Base-by-base conservation (phyloP, 2,888 invertebrate genomes). In the Metallyticus violacea region DNA sequence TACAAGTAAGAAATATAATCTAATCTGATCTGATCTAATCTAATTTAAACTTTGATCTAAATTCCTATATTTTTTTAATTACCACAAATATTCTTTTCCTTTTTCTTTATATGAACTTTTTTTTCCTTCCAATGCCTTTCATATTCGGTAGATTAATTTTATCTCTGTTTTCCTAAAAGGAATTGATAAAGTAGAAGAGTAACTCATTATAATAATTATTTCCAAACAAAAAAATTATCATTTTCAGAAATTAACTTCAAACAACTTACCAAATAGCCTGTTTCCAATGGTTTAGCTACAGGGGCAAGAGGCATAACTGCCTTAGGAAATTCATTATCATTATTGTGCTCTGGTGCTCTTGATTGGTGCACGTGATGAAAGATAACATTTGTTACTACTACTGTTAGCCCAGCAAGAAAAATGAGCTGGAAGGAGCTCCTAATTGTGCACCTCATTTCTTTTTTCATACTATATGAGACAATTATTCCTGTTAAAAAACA, bases 371-470 rank as follows among this genome's bases (percentile, higher is more conserved):
- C 87, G 40, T 88, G 87, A 76, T 88, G 88, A 87, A 89, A 89
- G 26, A 89, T 84, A 7, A 89, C 80, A 26, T 88, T 89, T 7
- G 89, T 89, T 1, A 88, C 81, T 6, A 89, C 15, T 7, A 88
- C 88, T 25, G 89, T 90, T 7, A 88, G 78, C 3, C 88, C 84
- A 28, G 89, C 85, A 1, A 89, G 88, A 26, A 89, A 27, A 81
- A 89, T 81, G 86, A 89, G 89, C 77, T 89, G 89, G 1, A 88
- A 86, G 29, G 89, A 40, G 26, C 89, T 89, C 89, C 89, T 90
- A 25, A 89, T 85, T 89, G 88, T 89, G 62, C 89, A 85, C 87
- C 88, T 88, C 90, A 90, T 89, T 76, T n/a, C n/a, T n/a, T 62
- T 62, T 62, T 6, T 62, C 40, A 15, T 22, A 15, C 40, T 3